Conservation (phyloP, 2,797 vertebrate species). For the Distichodus sexfasciatus region DNA sequence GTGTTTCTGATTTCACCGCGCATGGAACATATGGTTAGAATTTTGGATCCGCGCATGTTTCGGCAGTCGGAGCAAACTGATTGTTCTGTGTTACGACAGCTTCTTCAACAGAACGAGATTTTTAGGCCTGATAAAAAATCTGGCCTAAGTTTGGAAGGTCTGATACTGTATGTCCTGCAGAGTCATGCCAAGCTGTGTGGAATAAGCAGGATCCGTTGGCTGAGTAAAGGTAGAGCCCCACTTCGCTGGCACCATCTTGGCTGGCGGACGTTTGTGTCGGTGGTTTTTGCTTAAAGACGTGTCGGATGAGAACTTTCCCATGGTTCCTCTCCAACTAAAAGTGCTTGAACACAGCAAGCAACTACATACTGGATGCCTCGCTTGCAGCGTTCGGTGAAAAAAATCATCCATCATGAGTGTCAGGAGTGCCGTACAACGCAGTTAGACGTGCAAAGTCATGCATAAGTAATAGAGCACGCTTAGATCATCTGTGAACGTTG, state of each 20-base stretch:
- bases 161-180: slow-evolving; percentile 57
- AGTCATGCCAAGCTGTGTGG: slow-evolving; percentile 45
- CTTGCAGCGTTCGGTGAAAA: not conserved
- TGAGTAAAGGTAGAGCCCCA: slow-evolving; percentile 39
- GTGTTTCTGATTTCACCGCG: slow-evolving; percentile 68
- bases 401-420: slow-evolving; percentile 25
- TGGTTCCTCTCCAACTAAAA: slow-evolving; percentile 11
- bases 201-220: slow-evolving; percentile 48
- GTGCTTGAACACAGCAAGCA: slow-evolving; percentile 22
- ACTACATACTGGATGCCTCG: slow-evolving; percentile 14
- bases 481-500: slow-evolving; percentile 23
- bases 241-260: slow-evolving; percentile 35
- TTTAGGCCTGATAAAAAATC: slow-evolving; percentile 51
- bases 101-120: slow-evolving; percentile 57
- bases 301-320: slow-evolving; percentile 15
- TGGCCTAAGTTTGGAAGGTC: slow-evolving; percentile 42
- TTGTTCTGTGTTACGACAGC: slow-evolving; percentile 47
- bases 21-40: slow-evolving; percentile 69
- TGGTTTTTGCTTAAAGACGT: slow-evolving; percentile 3
- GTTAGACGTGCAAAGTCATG: slow-evolving; percentile 1
- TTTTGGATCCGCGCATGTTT: slow-evolving; percentile 61
- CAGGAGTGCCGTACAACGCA: not conserved
- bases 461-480: slow-evolving; percentile 12
- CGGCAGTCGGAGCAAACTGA: slow-evolving; percentile 54
- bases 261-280: slow-evolving; percentile 1